phyloP scores from a whole-genome alignment of 92 coral and sea anemone species.

The Actinernus sp. region DNA sequence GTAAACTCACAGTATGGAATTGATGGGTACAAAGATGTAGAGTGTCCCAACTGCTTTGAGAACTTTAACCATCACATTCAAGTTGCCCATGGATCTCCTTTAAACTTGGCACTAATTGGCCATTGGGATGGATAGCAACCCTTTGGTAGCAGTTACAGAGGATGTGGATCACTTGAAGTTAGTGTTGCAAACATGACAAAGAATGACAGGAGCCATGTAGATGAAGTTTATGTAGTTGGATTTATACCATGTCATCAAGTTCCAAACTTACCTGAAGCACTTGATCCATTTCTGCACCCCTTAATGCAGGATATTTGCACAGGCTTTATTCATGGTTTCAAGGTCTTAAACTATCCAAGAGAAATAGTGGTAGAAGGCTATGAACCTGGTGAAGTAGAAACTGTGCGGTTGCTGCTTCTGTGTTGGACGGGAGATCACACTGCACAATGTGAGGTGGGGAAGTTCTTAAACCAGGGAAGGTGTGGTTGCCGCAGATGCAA shows the following conservation, averaged over 20 bases:
- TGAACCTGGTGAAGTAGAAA: slow-evolving; percentile 21
- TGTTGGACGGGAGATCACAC: slow-evolving; percentile 75
- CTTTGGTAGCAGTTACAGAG: slow-evolving; percentile 67
- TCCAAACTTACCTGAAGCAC: slow-evolving; percentile 60
- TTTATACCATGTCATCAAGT: slow-evolving; percentile 41
- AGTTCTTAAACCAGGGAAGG: slow-evolving; percentile 68
- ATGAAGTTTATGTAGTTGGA: slow-evolving; percentile 69
- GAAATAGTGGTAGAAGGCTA: slow-evolving; percentile 14
- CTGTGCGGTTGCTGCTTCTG: slow-evolving; percentile 44
- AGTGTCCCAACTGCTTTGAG: slow-evolving; percentile 73
- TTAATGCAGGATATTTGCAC: slow-evolving; percentile 50
- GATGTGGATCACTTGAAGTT: slow-evolving; percentile 76
- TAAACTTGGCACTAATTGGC: slow-evolving; percentile 68
- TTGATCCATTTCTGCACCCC: slow-evolving; percentile 68
- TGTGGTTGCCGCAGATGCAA: slow-evolving; percentile 74
- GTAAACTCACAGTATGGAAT: slow-evolving; percentile 25
- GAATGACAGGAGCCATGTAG: slow-evolving; percentile 56
- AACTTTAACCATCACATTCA: slow-evolving; percentile 47
- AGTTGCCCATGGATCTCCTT: slow-evolving; percentile 56
- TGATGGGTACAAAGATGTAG: slow-evolving; percentile 16
- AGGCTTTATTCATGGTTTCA: slow-evolving; percentile 70
- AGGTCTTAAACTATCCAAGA: slow-evolving; percentile 28
- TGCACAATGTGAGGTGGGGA: slow-evolving; percentile 71
- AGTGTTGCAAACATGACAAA: slow-evolving; percentile 62
- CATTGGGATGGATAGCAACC: slow-evolving; percentile 90